Conservation (phyloP, 1,140 invertebrate species). For the Potamilus streckersoni region DNA sequence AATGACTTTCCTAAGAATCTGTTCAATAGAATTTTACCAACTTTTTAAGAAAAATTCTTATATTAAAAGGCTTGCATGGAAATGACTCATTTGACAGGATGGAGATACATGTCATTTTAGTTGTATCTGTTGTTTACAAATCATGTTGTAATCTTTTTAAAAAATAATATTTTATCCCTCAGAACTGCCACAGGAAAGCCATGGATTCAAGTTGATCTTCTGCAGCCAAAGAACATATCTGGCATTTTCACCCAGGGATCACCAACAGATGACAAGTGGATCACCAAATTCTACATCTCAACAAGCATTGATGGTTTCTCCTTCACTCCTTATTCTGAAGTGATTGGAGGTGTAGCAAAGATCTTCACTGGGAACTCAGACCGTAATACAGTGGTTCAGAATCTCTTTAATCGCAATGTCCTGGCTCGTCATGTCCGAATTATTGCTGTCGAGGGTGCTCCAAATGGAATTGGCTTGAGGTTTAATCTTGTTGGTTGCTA, state of each 20-base stretch:
- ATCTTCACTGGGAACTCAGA: slow-evolving; percentile 32
- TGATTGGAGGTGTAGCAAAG: slow-evolving; percentile 2
- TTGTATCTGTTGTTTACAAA: no score
- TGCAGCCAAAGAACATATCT: slow-evolving; percentile 54
- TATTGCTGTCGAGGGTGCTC: slow-evolving; percentile 30
- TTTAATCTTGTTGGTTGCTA: slow-evolving; percentile 43
- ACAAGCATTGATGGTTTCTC: slow-evolving; percentile 57
- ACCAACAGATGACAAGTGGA: slow-evolving; percentile 53
- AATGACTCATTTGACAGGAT: no score
- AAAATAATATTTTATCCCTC: background rate
- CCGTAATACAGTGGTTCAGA: slow-evolving; percentile 31
- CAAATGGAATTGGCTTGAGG: slow-evolving; percentile 34
- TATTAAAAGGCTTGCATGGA: no score
- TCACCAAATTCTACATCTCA: slow-evolving; percentile 57
- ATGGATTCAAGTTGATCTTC: slow-evolving; percentile 59
- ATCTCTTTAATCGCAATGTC: slow-evolving; percentile 39
- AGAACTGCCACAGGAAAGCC: slow-evolving; percentile 19
- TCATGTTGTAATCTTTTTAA: no score
- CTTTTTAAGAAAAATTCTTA: no score
- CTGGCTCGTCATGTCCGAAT: slow-evolving; percentile 40
- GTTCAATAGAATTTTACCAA: no score
- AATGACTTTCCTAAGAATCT: no score
- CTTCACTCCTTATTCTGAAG: slow-evolving; percentile 36
- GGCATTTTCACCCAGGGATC: slow-evolving; percentile 64
- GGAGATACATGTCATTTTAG: no score